Base-by-base conservation (phyloP, 2,797 vertebrate species). In the Sphaeramia orbicularis region DNA sequence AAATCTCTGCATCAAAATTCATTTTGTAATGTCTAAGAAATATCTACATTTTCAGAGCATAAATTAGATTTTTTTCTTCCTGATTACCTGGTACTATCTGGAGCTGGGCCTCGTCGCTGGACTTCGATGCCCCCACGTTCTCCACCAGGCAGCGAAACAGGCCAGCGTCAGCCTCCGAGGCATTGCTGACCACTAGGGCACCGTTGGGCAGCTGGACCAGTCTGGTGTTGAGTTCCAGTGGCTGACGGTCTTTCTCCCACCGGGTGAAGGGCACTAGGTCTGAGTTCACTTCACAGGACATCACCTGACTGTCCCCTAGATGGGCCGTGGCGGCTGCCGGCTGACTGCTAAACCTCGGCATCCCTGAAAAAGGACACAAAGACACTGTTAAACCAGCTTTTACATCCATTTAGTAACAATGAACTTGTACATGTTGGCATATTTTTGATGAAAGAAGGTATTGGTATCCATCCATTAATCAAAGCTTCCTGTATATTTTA, bases 131-230 rank as follows among this genome's bases (percentile, higher is more conserved):
- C 0, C 96, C 96, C 0, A 92, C 92, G 0, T 92, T 94, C 71
- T 98, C 97, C 18, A 98, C 91, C 65, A 95, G 4, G 18, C 98
- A 99, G 74, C 96, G 96, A 48, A 99, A 99, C 1, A 94, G 87
- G 0, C 97, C 97, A 0, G 86, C 89, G 14, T 99, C 97, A 0
- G 15, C 36, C 58, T 96, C 95, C 0, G 96, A 95, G 42, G 91
- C 88, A 0, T 98, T 98, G 88, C 92, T 95, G 90, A 99, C 71
- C n/a, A 96, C 91, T 51, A 99, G 93, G 2, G 94, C 92, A 4
- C 96, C 97, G 0, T 89, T 90, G 6, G 96, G 94, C 41, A 98
- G 89, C 71, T 91, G 94, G 30, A 94, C 60, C 14, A 95, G 14
- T 49, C 94, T 92, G 8, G 80, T n/a, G 48, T 92, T 94, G 57